phyloP scores from a whole-genome alignment of 2,888 invertebrate species.

The Calameuta filiformis region DNA sequence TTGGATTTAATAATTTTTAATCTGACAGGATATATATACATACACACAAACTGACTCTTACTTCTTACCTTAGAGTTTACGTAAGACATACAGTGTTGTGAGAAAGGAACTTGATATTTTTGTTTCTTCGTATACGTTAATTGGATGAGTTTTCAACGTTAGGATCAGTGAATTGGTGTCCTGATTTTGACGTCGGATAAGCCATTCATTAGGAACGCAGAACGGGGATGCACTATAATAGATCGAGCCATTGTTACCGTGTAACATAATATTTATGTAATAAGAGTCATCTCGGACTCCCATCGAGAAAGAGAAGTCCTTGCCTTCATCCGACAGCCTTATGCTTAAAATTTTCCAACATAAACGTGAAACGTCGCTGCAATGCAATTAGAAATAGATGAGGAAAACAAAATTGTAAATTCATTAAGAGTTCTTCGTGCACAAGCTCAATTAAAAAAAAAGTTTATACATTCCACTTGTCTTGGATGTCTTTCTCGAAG shows the following conservation, averaged over 20 bases:
- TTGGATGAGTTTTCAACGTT: neutral
- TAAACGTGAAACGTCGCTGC: neutral
- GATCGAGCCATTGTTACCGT: constrained; percentile 20
- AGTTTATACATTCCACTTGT: neutral
- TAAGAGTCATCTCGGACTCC: constrained; percentile 14
- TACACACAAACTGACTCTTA: neutral
- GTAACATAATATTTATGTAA: constrained; percentile 30
- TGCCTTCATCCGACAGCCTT: neutral
- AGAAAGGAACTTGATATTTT: neutral
- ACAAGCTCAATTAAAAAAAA: neutral
- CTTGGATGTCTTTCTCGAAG: neutral
- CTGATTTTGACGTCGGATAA: neutral
- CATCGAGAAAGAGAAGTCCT: neutral
- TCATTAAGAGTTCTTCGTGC: neutral
- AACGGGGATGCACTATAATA: neutral
- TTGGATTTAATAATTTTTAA: neutral
- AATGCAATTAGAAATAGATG: too few relatives aligned
- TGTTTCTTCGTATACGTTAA: neutral
- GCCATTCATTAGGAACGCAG: neutral
- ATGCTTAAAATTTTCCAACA: neutral
- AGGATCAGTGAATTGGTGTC: neutral
- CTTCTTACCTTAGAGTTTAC: neutral
- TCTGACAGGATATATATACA: neutral
- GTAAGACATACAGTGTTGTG: neutral
- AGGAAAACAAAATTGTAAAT: too few relatives aligned